Conservation (phyloP, 1,140 invertebrate genomes). For the Octopus sinensis region DNA sequence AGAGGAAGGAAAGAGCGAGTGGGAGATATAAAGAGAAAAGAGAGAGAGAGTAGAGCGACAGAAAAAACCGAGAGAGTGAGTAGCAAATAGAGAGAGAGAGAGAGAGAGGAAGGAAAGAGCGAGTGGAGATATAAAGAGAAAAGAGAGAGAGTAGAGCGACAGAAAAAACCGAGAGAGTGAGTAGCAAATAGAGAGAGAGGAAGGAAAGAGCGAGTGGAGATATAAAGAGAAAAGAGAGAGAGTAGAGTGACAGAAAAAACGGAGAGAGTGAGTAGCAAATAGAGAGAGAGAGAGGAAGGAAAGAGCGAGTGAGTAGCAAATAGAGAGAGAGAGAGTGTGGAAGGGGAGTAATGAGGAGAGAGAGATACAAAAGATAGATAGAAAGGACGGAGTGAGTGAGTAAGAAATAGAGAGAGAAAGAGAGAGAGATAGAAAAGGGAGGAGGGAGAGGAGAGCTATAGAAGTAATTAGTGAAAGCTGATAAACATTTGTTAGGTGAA, state of each 20-base stretch:
- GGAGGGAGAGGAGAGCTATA: background rate
- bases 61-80: background rate
- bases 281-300: conserved; percentile 7
- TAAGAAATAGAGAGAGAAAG: background rate
- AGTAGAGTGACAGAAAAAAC: background rate
- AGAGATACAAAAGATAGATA: background rate
- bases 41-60: background rate
- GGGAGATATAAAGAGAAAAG: conserved; percentile 1
- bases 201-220: background rate
- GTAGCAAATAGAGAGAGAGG: background rate
- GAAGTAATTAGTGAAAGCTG: background rate
- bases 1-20: background rate
- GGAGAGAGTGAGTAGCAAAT: background rate
- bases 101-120: background rate
- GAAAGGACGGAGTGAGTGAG: background rate
- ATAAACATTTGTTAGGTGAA: background rate
- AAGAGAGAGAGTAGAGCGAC: background rate
- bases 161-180: background rate
- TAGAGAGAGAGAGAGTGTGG: background rate
- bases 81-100: background rate
- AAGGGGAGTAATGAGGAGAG: too few species aligned
- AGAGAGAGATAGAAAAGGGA: background rate
- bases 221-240: background rate
- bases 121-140: background rate
- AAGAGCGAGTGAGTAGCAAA: background rate